A percentile compares a stretch with the other conserved stretches of the same genome.
phyloP scores from a whole-genome alignment of 1,140 invertebrate genomes.

The Vanessa atalanta region DNA sequence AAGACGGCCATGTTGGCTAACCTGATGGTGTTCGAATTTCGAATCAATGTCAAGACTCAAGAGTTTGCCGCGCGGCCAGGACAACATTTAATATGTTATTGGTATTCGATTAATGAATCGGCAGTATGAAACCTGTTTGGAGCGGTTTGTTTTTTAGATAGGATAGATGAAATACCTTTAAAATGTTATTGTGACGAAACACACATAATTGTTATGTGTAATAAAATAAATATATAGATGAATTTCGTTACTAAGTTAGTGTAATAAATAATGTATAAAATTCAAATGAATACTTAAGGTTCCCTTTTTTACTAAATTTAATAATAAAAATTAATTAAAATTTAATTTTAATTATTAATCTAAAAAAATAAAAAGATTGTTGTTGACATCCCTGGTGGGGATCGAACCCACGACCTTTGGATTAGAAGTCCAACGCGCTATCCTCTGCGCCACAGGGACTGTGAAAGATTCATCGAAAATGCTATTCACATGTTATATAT shows the following conservation, averaged over 20 bases:
- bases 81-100: not conserved
- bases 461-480: conserved; percentile 17
- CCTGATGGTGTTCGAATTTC: conserved; percentile 26
- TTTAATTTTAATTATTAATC: not conserved
- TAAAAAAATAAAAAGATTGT: not conserved
- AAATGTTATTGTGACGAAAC: no score
- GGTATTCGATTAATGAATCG: conserved; percentile 44
- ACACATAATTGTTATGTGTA: no score
- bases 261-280: no score
- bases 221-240: no score
- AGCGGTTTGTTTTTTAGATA: not conserved
- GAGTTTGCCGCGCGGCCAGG: conserved; percentile 2
- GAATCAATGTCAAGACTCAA: conserved; percentile 26
- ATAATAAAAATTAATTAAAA: not conserved
- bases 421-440: conserved; percentile 24
- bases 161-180: no score
- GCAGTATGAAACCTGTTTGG: not conserved
- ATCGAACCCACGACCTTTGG: conserved; percentile 23
- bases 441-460: conserved; percentile 71
- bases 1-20: conserved; percentile 32
- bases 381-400: conserved; percentile 11
- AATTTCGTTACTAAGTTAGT: no score
- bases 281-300: no score
- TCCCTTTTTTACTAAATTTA: not conserved
- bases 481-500: not conserved